Evolutionary conservation across 2,113 vertebrate species (phyloP), one percentile per base, ranked within the genome.

Genomic region (Esox niger): DNA sequence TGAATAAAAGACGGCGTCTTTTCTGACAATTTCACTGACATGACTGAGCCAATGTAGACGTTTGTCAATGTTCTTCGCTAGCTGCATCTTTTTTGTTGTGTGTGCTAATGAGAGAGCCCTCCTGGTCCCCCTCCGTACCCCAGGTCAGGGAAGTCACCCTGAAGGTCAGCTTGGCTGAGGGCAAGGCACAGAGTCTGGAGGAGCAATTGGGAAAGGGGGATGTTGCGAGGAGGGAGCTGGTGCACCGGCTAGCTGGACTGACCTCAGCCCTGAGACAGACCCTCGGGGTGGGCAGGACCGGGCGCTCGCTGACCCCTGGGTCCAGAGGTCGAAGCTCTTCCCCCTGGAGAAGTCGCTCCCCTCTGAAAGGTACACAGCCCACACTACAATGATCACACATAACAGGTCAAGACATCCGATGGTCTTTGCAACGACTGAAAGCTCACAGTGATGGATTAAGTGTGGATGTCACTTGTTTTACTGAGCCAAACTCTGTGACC

Each of bases 231-330:
- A 68, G 62, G 7, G 86, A 91, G 0, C 55, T 84, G 0, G 89
- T 94, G 79, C 75, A 73, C 35, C 89, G 85, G 70, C 79, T 93
- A 74, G 69, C 57, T 1, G 77, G 33, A 46, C 71, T 95, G 68
- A 83, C 77, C 49, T 90, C 91, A 10, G 74, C 75, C 1, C 72
- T 96, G n/a, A 77, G 80, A 25, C 71, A 38, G 0, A 87, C 91
- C 1, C 72, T 94, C 62, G 87, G 89, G 29, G 80, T 89, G 2
- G 30, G 77, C 6, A 79, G 52, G 0, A n/a, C 62, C 4, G 74
- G 64, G 7, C 43, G 74, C 9, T 76, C 71, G 2, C 66, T 73
- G 47, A 80, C 78, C 38, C 52, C 68, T 0, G 75, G 68, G 15
- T 68, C 80, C 26, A 65, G 15, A 2, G 74, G 65, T 13, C 77